Percentiles rank a stretch among this genome's conserved stretches.
These are phyloP conservation scores for Fissipunctia ypsillon DNA, from an alignment of 2,888 invertebrate genomes.

Conservation along the genomic window DNA sequence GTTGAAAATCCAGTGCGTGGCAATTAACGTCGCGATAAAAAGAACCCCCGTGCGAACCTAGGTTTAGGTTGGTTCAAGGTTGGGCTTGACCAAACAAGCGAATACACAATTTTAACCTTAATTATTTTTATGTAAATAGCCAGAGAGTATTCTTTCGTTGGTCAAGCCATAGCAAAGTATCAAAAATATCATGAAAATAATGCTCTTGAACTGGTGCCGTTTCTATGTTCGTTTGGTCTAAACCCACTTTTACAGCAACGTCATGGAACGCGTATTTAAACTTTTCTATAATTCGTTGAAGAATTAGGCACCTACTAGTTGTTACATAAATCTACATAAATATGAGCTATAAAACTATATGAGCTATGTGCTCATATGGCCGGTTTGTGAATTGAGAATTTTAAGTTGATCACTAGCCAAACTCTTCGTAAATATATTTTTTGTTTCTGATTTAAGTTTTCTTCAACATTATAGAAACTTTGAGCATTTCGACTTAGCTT, in stretches of 20 bases:
- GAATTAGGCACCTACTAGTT: not conserved
- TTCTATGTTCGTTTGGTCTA: not conserved
- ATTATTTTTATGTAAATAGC: not conserved
- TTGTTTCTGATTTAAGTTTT: not conserved
- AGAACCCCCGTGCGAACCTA: too few species aligned
- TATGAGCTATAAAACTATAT: too few species aligned
- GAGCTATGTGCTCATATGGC: too few species aligned
- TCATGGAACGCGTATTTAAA: not conserved
- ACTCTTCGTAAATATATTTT: not conserved
- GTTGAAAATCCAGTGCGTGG: too few species aligned
- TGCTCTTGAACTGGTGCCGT: not conserved
- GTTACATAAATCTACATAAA: too few species aligned
- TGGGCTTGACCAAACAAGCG: not conserved
- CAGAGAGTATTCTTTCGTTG: not conserved
- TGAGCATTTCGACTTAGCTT: not conserved
- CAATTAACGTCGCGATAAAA: too few species aligned
- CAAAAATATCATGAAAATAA: not conserved
- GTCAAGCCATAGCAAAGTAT: not conserved
- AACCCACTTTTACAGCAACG: not conserved
- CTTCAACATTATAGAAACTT: not conserved
- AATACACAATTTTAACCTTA: not conserved
- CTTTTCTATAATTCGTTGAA: not conserved
- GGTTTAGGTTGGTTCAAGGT: too few species aligned
- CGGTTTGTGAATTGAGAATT: not conserved
- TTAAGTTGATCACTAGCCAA: not conserved